Conservation (phyloP, 2,888 invertebrate species). For the Lepidocyrtoides sp. region DNA sequence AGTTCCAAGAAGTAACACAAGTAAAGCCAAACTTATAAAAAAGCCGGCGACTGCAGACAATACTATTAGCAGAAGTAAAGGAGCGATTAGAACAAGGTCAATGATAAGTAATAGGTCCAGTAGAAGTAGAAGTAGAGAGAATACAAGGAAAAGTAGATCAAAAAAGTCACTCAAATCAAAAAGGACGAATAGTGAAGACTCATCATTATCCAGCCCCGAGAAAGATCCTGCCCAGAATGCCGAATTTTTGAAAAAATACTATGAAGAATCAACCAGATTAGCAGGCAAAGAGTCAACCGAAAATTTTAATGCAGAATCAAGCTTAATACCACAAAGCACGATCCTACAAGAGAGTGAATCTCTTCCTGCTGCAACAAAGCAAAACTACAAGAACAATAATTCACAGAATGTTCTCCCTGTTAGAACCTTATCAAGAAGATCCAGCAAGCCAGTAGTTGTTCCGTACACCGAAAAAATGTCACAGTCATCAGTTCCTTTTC, state of each 20-base stretch:
- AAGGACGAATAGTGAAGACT: slow-evolving; percentile 25
- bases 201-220: slow-evolving; percentile 50
- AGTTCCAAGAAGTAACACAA: neutral
- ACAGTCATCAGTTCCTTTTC: neutral
- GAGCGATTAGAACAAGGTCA: slow-evolving; percentile 4
- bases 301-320: neutral
- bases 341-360: neutral
- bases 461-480: neutral
- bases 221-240: slow-evolving; percentile 68
- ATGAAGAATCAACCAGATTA: slow-evolving; percentile 62
- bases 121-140: slow-evolving; percentile 32
- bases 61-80: neutral
- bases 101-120: neutral
- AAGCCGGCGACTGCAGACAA: neutral
- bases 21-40: neutral
- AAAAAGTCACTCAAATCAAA: neutral
- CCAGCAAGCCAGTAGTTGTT: neutral
- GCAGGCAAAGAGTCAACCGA: slow-evolving; percentile 43
- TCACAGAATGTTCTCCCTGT: no score
- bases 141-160: slow-evolving; percentile 20
- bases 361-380: neutral
- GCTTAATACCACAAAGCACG: no score
- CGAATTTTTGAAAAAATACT: slow-evolving; percentile 63
- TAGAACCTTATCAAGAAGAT: neutral
- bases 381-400: neutral